Base-by-base conservation (phyloP, 2,113 vertebrate genomes). In the Anhinga rufa region DNA sequence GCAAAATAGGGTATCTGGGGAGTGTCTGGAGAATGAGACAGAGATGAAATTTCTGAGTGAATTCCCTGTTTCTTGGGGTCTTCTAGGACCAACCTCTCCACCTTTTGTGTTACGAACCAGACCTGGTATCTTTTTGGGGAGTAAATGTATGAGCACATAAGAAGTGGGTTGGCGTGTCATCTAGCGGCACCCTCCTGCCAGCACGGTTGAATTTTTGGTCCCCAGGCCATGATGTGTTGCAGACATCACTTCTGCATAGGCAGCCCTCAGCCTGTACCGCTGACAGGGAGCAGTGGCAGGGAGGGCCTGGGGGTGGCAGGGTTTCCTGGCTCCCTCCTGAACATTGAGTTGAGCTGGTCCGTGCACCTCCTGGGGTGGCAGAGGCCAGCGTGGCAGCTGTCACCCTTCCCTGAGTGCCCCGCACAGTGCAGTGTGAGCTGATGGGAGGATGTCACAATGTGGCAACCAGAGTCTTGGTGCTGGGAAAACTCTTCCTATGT, bases 381-480 rank as follows among this genome's bases (percentile, higher is more conserved):
- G 66, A 82, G 21, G 18, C 26, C 55, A 44, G 12, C 0, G 10
- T 25, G 32, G 25, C 8, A 6, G 25, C 32, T 64, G 31, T 29
- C 31, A 13, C 2, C 0, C 7, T 52, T 58, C 16, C 34, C 25
- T 3, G 12, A 24, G 49, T 65, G 64, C 14, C 34, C 38, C 2
- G 4, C 17, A 22, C 8, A 44, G 22, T 0, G 1, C 3, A 2
- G n/a, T 22, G 5, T 31, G 24, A 7, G 10, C 49, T 4, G 13
- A 4, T 3, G 6, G 6, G 48, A 22, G 4, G 10, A 19, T 70
- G 36, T 10, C 1, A 0, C 6, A 57, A 7, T 0, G 0, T 7
- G 21, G 14, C 12, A 2, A 28, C 44, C 26, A 32, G 21, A 48
- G 70, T 17, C 34, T 76, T 1, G 2, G 19, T 62, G 42, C 21